These are phyloP conservation scores for Psilanteris sp. DNA, from an alignment of 1,140 invertebrate genomes.

Conservation along the genomic window DNA sequence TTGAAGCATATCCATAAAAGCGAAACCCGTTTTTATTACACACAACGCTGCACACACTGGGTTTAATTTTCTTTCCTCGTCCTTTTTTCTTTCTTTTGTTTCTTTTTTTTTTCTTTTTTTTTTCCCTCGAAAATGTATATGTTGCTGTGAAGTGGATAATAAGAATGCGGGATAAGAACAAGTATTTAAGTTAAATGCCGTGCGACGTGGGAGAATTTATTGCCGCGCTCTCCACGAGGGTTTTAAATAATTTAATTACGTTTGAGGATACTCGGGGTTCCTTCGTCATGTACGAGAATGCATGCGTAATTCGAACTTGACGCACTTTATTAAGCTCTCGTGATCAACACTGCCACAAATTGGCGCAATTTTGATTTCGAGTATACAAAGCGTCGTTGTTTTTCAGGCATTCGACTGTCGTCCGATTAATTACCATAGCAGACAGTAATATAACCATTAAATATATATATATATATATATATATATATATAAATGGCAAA, in stretches of 20 bases:
- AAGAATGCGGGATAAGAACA: constrained; percentile 34
- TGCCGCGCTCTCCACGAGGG: constrained; percentile 24
- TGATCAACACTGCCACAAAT: constrained; percentile 5
- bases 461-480: too few species aligned
- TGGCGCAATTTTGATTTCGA: constrained; percentile 5
- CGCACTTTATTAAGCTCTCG: constrained; percentile 12
- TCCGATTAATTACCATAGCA: too few species aligned
- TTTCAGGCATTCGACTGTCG: too few species aligned
- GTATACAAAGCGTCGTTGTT: too few species aligned
- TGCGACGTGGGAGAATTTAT: constrained; percentile 48
- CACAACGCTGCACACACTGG: constrained; percentile 7
- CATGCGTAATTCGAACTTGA: constrained; percentile 12
- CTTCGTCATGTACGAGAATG: constrained; percentile 4
- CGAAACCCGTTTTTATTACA: constrained; percentile 35
- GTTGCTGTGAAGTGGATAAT: constrained; percentile 36
- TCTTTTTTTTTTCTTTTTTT: too few species aligned
- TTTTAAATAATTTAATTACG: constrained; percentile 54
- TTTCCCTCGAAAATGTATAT: constrained; percentile 22
- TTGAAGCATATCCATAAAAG: constrained; percentile 42
- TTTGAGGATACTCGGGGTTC: constrained; percentile 18
- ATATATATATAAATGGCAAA: too few species aligned
- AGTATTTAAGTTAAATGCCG: constrained; percentile 35
- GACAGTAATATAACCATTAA: too few species aligned
- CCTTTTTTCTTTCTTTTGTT: too few species aligned
- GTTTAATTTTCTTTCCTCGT: constrained; percentile 22